These are phyloP conservation scores for Seladonia tumulorum DNA, from an alignment of 2,888 invertebrate species.

Conservation along the genomic window DNA sequence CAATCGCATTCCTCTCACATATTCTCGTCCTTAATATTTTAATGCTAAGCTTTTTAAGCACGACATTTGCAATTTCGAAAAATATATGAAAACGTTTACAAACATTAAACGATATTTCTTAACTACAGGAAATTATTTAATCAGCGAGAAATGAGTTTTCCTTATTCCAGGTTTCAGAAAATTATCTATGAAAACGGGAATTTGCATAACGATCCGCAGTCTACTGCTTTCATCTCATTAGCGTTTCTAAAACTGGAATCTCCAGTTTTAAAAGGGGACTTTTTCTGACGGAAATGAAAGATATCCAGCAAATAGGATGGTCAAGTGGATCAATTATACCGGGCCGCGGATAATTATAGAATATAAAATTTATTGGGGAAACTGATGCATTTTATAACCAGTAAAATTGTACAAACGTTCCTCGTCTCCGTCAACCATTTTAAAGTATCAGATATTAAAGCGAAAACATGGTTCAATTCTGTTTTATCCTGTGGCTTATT, in stretches of 20 bases:
- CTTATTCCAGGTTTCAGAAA: background rate
- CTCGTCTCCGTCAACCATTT: background rate
- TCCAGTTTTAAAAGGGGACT: background rate
- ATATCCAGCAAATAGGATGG: background rate
- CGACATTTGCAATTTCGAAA: background rate
- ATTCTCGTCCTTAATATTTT: background rate
- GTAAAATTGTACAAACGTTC: background rate
- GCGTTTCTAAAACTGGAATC: constrained; percentile 2
- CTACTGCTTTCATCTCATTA: background rate
- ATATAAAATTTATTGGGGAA: background rate
- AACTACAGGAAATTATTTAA: background rate
- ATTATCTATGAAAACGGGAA: background rate
- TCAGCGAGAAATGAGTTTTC: background rate
- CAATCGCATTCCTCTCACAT: background rate
- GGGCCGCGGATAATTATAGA: background rate
- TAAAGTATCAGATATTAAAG: background rate
- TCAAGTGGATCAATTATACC: constrained; percentile 1
- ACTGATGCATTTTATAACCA: background rate
- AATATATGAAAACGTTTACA: background rate
- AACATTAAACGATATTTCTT: background rate
- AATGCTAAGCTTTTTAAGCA: background rate
- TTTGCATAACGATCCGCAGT: constrained; percentile 1
- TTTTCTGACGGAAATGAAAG: background rate
- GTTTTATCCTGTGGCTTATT: background rate
- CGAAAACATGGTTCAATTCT: background rate